Base-by-base conservation (phyloP, 2,113 vertebrate genomes). In the Xiphophorus couchianus region DNA sequence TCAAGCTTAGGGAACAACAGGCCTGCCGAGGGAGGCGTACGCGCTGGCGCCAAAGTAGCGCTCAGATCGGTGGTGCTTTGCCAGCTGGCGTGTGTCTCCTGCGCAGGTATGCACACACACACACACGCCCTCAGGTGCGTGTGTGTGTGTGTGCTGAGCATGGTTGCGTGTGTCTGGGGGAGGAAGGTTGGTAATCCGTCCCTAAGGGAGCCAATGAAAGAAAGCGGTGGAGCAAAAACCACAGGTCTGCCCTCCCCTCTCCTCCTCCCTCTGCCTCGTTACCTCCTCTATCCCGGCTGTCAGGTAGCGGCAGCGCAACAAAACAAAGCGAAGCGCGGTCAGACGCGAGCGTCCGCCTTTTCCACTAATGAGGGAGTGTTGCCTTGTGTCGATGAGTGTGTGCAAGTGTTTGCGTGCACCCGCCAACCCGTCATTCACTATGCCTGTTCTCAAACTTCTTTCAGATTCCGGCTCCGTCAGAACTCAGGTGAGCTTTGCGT, bases 381-480 rank as follows among this genome's bases (percentile, higher is more conserved):
- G 86, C 84, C 79, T 86, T 67, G 87, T 86, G 69, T 76, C 77
- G 44, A 78, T 62, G 77, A 90, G 84, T 71, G 73, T 77, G 88
- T 89, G 90, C 84, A 77, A 86, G 88, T 88, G 89, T 91, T 88
- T 91, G 88, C 73, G 76, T 89, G 86, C 84, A 74, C 84, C 88
- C 37, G 62, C 89, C 76, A 84, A 89, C 90, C 88, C 78, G 81
- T 91, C 91, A 90, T 82, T 93, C 92, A 92, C 91, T 42, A 85
- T 89, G 87, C 92, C 87, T 92, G 78, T 88, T 91, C 86, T 92
- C 87, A 85, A 91, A 90, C 87, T 89, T 90, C 90, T 98, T 99
- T 96, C 97, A 99, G 97, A 98, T 87, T 93, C 94, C 1, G 94
- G 94, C 76, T 95, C 91, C 80, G 82, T 94, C 92, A 96, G 95